Base-by-base conservation (phyloP, 2,888 invertebrate species). In the Drosophila tripunctata region DNA sequence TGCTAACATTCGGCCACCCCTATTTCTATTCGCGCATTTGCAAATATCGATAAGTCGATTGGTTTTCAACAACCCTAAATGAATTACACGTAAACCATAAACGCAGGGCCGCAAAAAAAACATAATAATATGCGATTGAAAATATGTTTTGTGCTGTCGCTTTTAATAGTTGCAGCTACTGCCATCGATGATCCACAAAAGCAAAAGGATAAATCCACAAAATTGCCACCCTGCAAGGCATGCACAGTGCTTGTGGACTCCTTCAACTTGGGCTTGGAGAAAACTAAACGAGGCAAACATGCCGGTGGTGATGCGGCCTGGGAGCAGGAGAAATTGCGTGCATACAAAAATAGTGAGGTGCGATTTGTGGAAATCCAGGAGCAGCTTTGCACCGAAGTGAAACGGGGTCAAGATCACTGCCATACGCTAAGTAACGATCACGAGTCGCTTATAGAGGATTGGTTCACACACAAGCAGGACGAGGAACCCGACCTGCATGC, bases 281-380 rank as follows among this genome's bases (percentile, higher is more conserved):
- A 93, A 75, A 98, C 98, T 0, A 92, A 95, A n/a, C 94, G 96
- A 78, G 96, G 96, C 8, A 97, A 97, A 90, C 97, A 96, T 91
- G 98, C 96, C 81, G 98, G 98, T 3, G 98, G 98, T 0, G 98
- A 98, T 90, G 94, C 97, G 0, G 97, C 96, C 4, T 98, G 98
- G 97, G 98, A 98, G 89, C 96, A 97, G 90, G 95, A 96, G 87
- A 96, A 96, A 78, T 91, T 96, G 51, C 94, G 95, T 48, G 94
- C 95, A 1, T 98, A 98, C 90, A 94, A 95, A 68, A 95, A 93
- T 7, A 97, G 98, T 90, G 98, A 98, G 93, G 94, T 98, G 60
- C 93, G 99, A 45, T 92, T 98, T 35, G 94, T 97, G 10, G 99
- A 99, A 91, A 97, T 98, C 52, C 96, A 97, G 91, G 98, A 98